phyloP scores from a whole-genome alignment of 2,113 vertebrate genomes.

The Gavia stellata region DNA sequence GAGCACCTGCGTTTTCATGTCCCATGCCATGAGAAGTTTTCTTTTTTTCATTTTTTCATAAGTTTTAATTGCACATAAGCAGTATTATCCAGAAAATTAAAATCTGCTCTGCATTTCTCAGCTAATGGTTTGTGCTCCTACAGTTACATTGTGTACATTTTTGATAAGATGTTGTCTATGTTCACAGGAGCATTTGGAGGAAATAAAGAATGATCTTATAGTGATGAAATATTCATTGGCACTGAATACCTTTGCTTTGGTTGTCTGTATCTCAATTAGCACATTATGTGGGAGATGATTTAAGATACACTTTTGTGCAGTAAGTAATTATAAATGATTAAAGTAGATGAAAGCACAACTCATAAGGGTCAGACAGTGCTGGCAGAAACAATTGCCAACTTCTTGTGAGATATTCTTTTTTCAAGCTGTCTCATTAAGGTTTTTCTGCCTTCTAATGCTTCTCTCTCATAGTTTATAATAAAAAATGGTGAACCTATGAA shows the following conservation, averaged over 20 bases:
- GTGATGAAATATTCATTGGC: slow-evolving; percentile 23
- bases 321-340: slow-evolving; percentile 48
- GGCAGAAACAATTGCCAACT: background rate
- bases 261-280: background rate
- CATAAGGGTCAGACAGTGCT: background rate
- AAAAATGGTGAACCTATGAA: background rate
- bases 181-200: background rate
- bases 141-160: background rate
- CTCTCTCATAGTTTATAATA: background rate
- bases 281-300: background rate
- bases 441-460: background rate
- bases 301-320: background rate
- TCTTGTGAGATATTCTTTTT: background rate
- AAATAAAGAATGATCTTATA: background rate
- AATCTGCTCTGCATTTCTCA: background rate
- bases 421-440: background rate
- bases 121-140: background rate
- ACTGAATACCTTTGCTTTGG: background rate
- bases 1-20: background rate
- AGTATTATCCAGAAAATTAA: background rate
- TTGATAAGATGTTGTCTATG: background rate
- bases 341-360: slow-evolving; percentile 18
- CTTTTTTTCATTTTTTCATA: background rate
- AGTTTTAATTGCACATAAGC: background rate
- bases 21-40: background rate